Conservation (phyloP, 2,797 vertebrate genomes). For the Graptemys geographica region DNA sequence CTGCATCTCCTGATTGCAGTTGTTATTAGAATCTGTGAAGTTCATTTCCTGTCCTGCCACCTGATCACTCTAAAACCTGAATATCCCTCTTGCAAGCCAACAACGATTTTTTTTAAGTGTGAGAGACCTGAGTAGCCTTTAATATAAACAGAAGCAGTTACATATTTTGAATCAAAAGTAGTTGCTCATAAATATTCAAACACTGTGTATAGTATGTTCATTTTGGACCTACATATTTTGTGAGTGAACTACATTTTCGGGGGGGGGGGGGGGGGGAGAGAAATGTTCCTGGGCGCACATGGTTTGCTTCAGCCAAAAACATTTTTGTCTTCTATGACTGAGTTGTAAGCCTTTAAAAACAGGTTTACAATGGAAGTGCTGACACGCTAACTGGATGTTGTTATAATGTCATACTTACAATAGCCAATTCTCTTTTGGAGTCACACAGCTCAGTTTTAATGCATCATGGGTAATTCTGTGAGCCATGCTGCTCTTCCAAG, state of each 20-base stretch:
- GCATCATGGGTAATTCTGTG: background rate
- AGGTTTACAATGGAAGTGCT: constrained; percentile 48
- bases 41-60: background rate
- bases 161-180: background rate
- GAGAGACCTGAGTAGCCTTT: background rate
- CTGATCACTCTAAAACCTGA: constrained; percentile 19
- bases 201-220: background rate
- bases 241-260: background rate
- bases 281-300: accelerated
- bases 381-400: constrained; percentile 21
- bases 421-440: constrained; percentile 33
- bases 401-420: constrained; percentile 48
- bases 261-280: background rate
- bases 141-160: background rate
- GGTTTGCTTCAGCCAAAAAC: background rate
- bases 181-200: accelerated
- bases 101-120: background rate
- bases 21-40: background rate
- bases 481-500: background rate
- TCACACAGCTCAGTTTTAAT: background rate
- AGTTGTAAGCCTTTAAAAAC: constrained; percentile 56
- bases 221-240: background rate
- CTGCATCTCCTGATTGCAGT: no score
- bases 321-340: constrained; percentile 21
- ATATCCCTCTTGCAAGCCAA: background rate